Evolutionary conservation across 2,113 vertebrate genomes (phyloP).

Genomic region (Aleadryas rufinucha): DNA sequence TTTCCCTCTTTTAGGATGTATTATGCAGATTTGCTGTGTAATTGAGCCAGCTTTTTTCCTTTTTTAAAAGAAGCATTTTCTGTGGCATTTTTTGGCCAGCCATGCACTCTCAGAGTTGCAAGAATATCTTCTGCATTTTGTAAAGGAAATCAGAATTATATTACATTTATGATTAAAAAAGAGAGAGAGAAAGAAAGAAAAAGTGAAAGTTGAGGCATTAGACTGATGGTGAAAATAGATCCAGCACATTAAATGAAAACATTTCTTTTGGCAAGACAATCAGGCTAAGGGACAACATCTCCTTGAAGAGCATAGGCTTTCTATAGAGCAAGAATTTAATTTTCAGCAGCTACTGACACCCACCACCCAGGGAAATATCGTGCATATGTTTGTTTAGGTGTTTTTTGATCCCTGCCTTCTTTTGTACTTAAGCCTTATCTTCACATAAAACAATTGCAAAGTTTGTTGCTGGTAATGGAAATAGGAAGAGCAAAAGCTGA

Average conservation of each 20-base stretch:
- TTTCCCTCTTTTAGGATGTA: not conserved
- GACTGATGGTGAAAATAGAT: not conserved
- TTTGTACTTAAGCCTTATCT: not conserved
- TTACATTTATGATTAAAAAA: not conserved
- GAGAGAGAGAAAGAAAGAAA: not conserved
- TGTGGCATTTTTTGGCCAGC: not conserved
- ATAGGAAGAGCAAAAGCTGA: not conserved
- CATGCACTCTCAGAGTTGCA: not conserved
- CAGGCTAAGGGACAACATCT: not conserved
- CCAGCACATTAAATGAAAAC: not conserved
- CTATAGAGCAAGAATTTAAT: not conserved
- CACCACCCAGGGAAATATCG: not conserved
- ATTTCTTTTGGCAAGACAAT: not conserved
- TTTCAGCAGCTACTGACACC: not conserved
- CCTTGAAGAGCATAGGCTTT: not conserved
- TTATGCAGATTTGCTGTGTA: not conserved
- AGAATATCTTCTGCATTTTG: not conserved
- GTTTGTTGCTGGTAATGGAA: not conserved
- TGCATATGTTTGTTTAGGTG: not conserved
- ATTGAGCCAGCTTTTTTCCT: not conserved
- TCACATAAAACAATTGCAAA: not conserved
- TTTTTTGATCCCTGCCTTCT: not conserved
- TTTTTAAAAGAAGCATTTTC: not conserved
- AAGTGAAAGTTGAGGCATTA: not conserved
- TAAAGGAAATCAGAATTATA: not conserved